These are phyloP conservation scores for Oxystoma pomonae DNA, from an alignment of 2,888 invertebrate genomes.

Conservation along the genomic window DNA sequence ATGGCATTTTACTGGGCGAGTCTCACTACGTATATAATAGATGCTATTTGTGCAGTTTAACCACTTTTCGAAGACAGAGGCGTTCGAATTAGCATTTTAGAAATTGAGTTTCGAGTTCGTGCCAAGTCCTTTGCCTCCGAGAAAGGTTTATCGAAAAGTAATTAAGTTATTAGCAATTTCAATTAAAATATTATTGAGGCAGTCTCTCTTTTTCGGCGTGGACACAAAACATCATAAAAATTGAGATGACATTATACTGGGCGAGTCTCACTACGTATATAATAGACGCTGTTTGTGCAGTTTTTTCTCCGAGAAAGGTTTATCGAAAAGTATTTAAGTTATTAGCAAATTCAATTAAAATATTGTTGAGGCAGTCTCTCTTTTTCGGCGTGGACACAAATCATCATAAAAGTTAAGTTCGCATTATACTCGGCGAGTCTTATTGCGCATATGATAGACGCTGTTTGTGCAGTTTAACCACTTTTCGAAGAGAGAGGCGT, in stretches of 20 bases:
- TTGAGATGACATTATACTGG: slow-evolving; percentile 52
- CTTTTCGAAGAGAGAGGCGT: slow-evolving; percentile 43
- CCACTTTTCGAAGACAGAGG: slow-evolving; percentile 47
- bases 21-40: slow-evolving; percentile 52
- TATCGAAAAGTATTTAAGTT: no score
- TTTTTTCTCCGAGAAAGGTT: no score
- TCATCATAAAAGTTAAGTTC: slow-evolving; percentile 53
- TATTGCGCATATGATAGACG: slow-evolving; percentile 52
- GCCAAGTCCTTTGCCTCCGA: no score
- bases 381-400: no score
- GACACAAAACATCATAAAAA: no score
- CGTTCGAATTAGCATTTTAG: slow-evolving; percentile 24
- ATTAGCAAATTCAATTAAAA: no score
- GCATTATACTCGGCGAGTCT: slow-evolving; percentile 51
- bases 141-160: no score
- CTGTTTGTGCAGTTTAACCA: slow-evolving; percentile 52
- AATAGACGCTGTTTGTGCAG: slow-evolving; percentile 52
- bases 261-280: slow-evolving; percentile 51
- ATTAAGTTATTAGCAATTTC: no score
- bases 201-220: no score
- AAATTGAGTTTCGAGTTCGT: slow-evolving; percentile 3
- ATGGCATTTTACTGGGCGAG: slow-evolving; percentile 51
- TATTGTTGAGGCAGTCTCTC: no score
- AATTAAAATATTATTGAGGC: no score
- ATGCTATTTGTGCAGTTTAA: slow-evolving; percentile 52